Evolutionary conservation across 2,797 vertebrate species (phyloP).

Genomic region (Falco novaeseelandiae): DNA sequence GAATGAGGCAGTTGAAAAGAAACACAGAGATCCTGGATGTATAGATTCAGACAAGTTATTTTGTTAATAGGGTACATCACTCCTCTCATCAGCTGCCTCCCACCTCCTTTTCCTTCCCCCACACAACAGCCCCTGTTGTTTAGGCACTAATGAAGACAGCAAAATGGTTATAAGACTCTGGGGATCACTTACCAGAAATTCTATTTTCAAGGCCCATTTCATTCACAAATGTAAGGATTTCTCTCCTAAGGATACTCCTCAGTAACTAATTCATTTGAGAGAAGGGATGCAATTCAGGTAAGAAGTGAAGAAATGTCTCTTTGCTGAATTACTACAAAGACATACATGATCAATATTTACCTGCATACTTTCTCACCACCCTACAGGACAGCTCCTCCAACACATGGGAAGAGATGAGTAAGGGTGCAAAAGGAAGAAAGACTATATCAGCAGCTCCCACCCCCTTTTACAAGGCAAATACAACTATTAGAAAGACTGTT

Average conservation of each 20-base stretch:
- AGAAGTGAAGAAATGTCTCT: neutral
- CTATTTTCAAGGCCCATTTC: neutral
- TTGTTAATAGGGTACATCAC: neutral
- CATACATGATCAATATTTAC: constrained; percentile 2
- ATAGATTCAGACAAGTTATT: neutral
- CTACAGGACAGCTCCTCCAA: constrained; percentile 1
- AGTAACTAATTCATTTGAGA: neutral
- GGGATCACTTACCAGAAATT: neutral
- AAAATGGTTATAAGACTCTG: neutral
- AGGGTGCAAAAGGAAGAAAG: neutral
- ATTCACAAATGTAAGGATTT: neutral
- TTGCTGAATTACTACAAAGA: neutral
- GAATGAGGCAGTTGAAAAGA: neutral
- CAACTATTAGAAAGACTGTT: neutral
- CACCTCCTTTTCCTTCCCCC: neutral
- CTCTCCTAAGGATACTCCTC: neutral
- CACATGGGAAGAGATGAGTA: neutral
- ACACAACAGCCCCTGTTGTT: neutral
- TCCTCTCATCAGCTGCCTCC: constrained; percentile 13
- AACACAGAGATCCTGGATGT: neutral
- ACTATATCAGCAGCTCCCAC: neutral
- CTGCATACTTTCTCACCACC: neutral
- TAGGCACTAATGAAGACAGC: neutral
- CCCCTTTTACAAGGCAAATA: neutral
- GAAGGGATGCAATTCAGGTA: neutral